Base-by-base conservation (phyloP, 2,888 invertebrate species). In the Scaptomyza parva region DNA sequence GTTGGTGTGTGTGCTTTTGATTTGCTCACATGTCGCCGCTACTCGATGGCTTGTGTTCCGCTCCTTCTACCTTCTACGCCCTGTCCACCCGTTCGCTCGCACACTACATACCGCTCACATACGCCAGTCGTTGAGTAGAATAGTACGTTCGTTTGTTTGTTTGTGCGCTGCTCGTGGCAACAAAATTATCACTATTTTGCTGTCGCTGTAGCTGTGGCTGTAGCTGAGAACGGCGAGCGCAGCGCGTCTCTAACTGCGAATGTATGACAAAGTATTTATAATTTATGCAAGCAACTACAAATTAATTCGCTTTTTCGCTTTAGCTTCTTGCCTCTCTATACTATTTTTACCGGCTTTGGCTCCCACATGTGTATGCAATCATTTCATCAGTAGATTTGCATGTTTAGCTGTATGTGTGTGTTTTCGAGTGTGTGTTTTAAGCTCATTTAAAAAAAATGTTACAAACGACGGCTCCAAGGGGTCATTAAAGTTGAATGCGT, bases 261-360 rank as follows among this genome's bases (percentile, higher is more conserved):
- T 71, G 70, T 72, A 77, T 78, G 79, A 84, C 84, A 78, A 67
- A 67, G 57, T 76, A 54, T 74, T 69, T 76, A 72, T 77, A 85
- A 82, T 85, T 82, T 85, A 82, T 82, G 70, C 85, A 77, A 67
- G 65, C 65, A 74, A 81, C 78, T 74, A 70, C 57, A 79, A 79
- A 75, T 72, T 68, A 72, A 77, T 79, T 82, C 67, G 70, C 48
- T 54, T 64, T 61, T 68, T 69, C 58, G 37, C 26, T 73, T 45
- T 63, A 43, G 35, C 52, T 63, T 76, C 73, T 62, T 58, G 50
- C 50, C 51, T 66, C 62, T 55, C 8, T 48, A 52, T 53, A 18
- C 28, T 60, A 52, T 69, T 64, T 55, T 45, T 59, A 51, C 51
- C 48, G 68, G 54, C 68, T 57, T 59, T 47, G 30, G 33, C 50